Evolutionary conservation across 1,140 invertebrate genomes (phyloP), one percentile per base, ranked within the genome.

Genomic region (Rhopalosiphum maidis): DNA sequence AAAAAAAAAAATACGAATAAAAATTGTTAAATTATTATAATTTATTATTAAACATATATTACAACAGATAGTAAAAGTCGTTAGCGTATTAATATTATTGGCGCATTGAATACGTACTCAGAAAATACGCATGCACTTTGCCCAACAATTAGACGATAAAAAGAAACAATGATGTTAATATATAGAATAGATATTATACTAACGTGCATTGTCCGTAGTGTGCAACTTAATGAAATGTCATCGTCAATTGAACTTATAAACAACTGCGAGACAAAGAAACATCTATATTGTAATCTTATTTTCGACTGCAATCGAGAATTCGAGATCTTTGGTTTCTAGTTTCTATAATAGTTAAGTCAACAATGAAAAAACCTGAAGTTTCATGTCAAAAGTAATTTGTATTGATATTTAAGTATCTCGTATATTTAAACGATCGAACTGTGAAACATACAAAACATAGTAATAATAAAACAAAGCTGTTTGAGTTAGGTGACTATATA

Each of bases 181-280:
- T 25, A 85, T 25, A 4, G 2, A 41, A 41, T 4, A 25, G 8
- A 25, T 25, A 43, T 22, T 23, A 23, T 23, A 83, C 35, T 41
- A 41, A 83, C 21, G 82, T 23, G 82, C 23, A 43, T 77, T 41
- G 37, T 11, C 82, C 83, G 85, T 46, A 86, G 30, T 30, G 87
- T 21, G n/a, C n/a, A 9, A 88, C 87, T 54, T 54, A 89, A 89
- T 89, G 48, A 89, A 89, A 54, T 54, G 87, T 54, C 87, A 89
- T 89, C 46, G 48, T 51, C 87, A 89, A 89, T 89, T 89, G 25
- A 54, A 54, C 48, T 51, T n/a, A 54, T 54, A 37, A 89, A 89
- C 30, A 35, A 87, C 25, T 54, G 87, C n/a, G 8, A 37, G 87
- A 89, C 48, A 51, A 88, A 35, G 46, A 51, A 51, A 88, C 18